Base-by-base conservation (phyloP, 2,113 vertebrate species). In the Etia nguti region DNA sequence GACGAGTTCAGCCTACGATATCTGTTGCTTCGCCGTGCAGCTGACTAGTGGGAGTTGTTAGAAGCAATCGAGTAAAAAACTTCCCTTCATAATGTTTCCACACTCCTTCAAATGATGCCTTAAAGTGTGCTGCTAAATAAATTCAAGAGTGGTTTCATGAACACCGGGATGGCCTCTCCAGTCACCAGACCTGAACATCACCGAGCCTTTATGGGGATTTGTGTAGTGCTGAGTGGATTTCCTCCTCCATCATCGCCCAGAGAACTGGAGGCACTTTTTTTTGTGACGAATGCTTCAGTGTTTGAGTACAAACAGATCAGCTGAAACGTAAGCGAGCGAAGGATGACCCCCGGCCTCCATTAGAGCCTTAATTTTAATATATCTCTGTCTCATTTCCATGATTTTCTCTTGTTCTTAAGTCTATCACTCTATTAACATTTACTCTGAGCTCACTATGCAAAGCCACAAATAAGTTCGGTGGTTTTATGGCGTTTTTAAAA, bases 11-110 rank as follows among this genome's bases (percentile, higher is more conserved):
- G 55, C 60, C 79, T 34, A 54, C 55, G 10, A 55, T 79, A 50
- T 79, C 59, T 36, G 88, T 65, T 77, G 79, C 73, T 87, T 73
- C 52, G 24, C 46, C 31, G 48, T 81, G 80, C 55, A 84, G 86
- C 84, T 52, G 75, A 80, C 86, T 48, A 77, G 86, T 88, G 86
- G 86, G 86, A 89, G 92, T 83, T 65, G 48, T 92, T 85, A 85
- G 52, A 62, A 73, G 70, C 91, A 77, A 82, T 82, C 46, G 36
- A 86, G 84, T 83, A 81, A 82, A 81, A 81, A 62, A 31, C 86
- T 86, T 75, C 31, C 54, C 75, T 88, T 82, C 86, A 84, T 82
- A 91, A 86, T 88, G 68, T 82, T 75, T 80, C 31, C 83, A 48
- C 56, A 36, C 75, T 34, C 34, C 57, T 56, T 79, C 57, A 73